Evolutionary conservation across 1,140 invertebrate genomes (phyloP).

Genomic region (Phortica variegata): DNA sequence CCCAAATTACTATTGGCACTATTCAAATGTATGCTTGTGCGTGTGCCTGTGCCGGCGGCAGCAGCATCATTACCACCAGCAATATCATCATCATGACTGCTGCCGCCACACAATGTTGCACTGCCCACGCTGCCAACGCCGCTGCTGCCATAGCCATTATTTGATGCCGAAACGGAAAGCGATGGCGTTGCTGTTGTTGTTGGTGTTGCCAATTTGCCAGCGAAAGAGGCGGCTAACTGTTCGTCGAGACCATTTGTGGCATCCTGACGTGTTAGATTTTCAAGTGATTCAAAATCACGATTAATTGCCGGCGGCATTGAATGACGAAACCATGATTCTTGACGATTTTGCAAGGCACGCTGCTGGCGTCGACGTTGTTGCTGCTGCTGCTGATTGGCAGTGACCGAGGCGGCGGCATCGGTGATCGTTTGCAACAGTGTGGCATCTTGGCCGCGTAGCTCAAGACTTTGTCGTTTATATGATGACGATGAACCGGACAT

Average conservation of each 20-base stretch:
- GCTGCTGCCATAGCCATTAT: neutral
- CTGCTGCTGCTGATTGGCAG: slow-evolving; percentile 14
- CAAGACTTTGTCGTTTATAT: slow-evolving; percentile 33
- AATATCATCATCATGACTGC: no score
- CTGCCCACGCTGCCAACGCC: slow-evolving; percentile 7
- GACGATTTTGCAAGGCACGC: slow-evolving; percentile 30
- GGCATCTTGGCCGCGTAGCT: slow-evolving; percentile 26
- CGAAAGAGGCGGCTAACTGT: slow-evolving; percentile 39
- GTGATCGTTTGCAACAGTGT: slow-evolving; percentile 13
- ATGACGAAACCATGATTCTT: slow-evolving; percentile 50
- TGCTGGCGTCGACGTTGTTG: slow-evolving; percentile 34
- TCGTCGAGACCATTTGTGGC: slow-evolving; percentile 38
- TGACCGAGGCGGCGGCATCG: slow-evolving; percentile 3
- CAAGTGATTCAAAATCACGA: slow-evolving; percentile 44
- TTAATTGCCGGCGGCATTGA: slow-evolving; percentile 48
- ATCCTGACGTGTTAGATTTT: slow-evolving; percentile 34
- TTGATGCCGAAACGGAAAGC: slow-evolving; percentile 2
- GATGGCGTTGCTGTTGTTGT: slow-evolving; percentile 2
- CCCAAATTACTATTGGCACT: slow-evolving; percentile 52
- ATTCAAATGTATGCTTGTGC: slow-evolving; percentile 42
- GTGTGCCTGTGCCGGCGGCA: neutral
- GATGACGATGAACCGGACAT: slow-evolving; percentile 27
- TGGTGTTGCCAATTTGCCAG: slow-evolving; percentile 3
- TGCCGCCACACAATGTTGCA: slow-evolving; percentile 21
- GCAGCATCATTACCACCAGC: neutral